Evolutionary conservation across 2,113 vertebrate species (phyloP).

Genomic region (Athene cunicularia): DNA sequence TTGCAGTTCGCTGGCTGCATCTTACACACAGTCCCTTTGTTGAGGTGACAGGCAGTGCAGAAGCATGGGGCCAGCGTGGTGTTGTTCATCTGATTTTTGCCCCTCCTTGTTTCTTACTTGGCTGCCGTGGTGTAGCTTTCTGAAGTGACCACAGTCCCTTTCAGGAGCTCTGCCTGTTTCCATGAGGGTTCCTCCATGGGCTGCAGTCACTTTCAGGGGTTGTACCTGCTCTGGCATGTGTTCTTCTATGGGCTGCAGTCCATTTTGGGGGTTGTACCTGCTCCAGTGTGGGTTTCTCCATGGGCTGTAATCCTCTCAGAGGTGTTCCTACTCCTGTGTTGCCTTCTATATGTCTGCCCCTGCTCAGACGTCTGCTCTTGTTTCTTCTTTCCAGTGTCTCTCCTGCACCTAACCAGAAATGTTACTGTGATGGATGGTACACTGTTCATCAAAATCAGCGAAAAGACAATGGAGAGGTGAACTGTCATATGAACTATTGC

Average conservation of each 20-base stretch:
- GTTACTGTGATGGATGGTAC: not conserved
- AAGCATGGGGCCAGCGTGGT: not conserved
- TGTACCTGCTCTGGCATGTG: not conserved
- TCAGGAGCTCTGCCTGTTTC: not conserved
- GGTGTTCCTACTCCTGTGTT: not conserved
- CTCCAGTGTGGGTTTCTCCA: not conserved
- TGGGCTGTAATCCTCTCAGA: not conserved
- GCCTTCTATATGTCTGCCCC: not conserved
- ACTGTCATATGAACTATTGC: no score
- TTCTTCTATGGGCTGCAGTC: not conserved
- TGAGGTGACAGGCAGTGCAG: not conserved
- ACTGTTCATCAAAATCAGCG: no score
- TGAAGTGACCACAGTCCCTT: not conserved
- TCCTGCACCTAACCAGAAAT: not conserved
- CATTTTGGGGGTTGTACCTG: not conserved
- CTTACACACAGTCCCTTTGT: rapidly evolving
- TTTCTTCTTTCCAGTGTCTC: not conserved
- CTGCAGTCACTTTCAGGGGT: not conserved
- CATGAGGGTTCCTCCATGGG: not conserved
- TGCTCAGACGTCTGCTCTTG: not conserved
- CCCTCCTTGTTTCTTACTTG: not conserved
- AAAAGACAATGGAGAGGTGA: no score
- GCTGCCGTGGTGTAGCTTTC: not conserved
- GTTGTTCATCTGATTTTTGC: not conserved
- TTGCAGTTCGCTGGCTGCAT: not conserved